These are phyloP conservation scores for Plectropomus leopardus DNA, from an alignment of 2,113 vertebrate genomes.

Conservation along the genomic window DNA sequence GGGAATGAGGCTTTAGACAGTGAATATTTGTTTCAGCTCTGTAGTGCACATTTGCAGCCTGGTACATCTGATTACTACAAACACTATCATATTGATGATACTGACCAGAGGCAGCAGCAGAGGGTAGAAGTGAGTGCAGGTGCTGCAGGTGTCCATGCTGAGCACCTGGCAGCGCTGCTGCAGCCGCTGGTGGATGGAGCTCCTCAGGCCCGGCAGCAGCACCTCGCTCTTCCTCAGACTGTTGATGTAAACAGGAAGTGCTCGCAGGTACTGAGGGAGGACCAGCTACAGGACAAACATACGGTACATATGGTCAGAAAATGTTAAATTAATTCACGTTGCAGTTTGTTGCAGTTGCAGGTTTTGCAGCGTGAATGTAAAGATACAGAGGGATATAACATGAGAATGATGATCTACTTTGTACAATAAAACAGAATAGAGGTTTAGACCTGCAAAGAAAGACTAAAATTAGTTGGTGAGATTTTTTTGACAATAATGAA, in stretches of 20 bases:
- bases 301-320: background rate
- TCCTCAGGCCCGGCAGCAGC: conserved; percentile 83
- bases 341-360: background rate
- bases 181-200: conserved; percentile 82
- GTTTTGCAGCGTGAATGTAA: background rate
- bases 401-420: background rate
- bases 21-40: too few species aligned
- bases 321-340: too few species aligned
- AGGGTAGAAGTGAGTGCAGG: conserved; percentile 83
- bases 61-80: too few species aligned
- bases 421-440: background rate
- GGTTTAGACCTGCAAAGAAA: background rate
- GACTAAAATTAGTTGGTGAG: background rate
- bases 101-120: conserved; percentile 82
- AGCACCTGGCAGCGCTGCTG: conserved; percentile 81
- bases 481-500: background rate
- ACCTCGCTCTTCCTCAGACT: conserved; percentile 87
- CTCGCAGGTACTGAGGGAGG: conserved; percentile 84
- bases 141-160: conserved; percentile 79
- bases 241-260: conserved; percentile 85
- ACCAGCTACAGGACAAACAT: conserved; percentile 77
- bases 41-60: too few species aligned
- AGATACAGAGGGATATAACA: background rate
- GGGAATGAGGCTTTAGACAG: too few species aligned
- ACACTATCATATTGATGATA: background rate